Conservation (phyloP, 2,113 vertebrate genomes). For the Aplodontia rufa region DNA sequence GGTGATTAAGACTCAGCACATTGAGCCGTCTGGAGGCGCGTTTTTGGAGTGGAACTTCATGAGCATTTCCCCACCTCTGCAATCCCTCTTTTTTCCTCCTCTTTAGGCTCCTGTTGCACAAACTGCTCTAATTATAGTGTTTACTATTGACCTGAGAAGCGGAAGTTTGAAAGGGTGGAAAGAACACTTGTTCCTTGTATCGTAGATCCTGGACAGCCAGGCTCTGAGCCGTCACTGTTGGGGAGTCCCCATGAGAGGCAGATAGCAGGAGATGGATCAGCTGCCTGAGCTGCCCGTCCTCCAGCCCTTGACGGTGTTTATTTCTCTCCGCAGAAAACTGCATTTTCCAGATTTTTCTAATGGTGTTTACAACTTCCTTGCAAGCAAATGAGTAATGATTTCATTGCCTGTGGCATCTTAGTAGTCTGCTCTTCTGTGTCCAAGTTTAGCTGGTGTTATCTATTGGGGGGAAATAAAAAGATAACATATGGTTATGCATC, state of each 20-base stretch:
- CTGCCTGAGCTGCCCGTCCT: background rate
- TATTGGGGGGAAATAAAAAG: background rate
- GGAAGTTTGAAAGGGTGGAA: background rate
- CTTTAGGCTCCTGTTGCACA: background rate
- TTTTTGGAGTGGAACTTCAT: background rate
- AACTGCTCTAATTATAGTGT: conserved; percentile 9
- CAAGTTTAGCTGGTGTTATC: background rate
- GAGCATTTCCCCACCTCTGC: background rate
- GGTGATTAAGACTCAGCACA: background rate
- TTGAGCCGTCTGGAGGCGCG: background rate
- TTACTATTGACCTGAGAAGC: conserved; percentile 35
- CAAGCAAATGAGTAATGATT: background rate
- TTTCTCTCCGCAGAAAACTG: background rate
- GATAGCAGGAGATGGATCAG: background rate
- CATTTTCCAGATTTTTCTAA: background rate
- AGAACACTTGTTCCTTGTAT: background rate
- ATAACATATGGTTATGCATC: background rate
- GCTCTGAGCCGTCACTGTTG: background rate
- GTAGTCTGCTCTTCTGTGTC: background rate
- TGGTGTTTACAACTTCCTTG: background rate
- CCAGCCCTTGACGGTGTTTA: background rate
- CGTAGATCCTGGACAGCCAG: background rate
- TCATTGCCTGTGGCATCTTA: background rate
- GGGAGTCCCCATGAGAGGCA: background rate
- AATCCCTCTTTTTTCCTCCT: background rate